Percentiles rank a stretch among this genome's conserved stretches.
Evolutionary conservation across 2,797 vertebrate species (phyloP).

Genomic region (Chiroxiphia lanceolata): DNA sequence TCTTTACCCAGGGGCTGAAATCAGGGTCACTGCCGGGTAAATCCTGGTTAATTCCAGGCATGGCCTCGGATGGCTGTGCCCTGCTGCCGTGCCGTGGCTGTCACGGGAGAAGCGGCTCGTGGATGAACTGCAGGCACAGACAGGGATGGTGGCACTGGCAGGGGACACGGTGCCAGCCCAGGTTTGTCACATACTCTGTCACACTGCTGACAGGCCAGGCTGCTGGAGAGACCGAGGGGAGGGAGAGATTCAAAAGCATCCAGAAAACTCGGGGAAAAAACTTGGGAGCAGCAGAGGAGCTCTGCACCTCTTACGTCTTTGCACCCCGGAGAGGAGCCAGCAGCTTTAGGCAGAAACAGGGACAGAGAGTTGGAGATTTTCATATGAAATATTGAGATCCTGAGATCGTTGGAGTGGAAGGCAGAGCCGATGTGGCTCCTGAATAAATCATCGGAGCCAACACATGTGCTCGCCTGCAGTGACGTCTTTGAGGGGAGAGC

Average conservation of each 20-base stretch:
- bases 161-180: fast-evolving
- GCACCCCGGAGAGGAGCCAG: not conserved
- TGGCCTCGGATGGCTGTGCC: not conserved
- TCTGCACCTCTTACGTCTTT: fast-evolving
- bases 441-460: constrained; percentile 61
- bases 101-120: not conserved
- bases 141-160: not conserved
- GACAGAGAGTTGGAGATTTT: constrained; percentile 53
- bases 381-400: constrained; percentile 66
- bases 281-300: not conserved
- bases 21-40: fast-evolving
- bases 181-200: not conserved
- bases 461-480: not conserved
- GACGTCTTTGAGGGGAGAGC: not conserved
- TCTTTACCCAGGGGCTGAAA: not conserved
- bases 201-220: not conserved
- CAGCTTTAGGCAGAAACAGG: not conserved
- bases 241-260: not conserved
- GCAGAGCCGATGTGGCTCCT: not conserved
- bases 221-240: not conserved
- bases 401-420: not conserved
- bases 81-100: not conserved
- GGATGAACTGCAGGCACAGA: not conserved
- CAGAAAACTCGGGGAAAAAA: not conserved
- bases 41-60: not conserved